Evolutionary conservation across 1,140 invertebrate genomes (phyloP).

Genomic region (Dendroctonus valens): DNA sequence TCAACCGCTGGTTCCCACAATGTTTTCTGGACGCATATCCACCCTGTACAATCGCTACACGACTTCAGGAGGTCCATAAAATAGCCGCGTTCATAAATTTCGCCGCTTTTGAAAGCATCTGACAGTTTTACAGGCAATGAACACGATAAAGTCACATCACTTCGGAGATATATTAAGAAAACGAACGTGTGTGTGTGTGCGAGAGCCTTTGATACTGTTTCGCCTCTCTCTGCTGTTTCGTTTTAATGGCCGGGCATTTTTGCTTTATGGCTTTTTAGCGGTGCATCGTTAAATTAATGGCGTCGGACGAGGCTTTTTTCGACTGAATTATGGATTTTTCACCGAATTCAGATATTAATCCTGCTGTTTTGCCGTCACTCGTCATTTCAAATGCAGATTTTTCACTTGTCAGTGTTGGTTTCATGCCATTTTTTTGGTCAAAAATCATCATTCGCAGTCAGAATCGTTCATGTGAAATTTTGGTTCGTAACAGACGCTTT

Average conservation of each 20-base stretch:
- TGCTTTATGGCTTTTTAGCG: conserved; percentile 11
- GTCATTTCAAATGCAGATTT: neutral
- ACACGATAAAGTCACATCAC: conserved; percentile 35
- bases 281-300: conserved; percentile 12
- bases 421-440: neutral
- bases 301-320: neutral
- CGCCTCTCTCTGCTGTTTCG: conserved; percentile 7
- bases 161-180: conserved; percentile 31
- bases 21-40: neutral
- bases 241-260: conserved; percentile 16
- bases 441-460: no score
- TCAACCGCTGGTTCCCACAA: no score
- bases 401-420: conserved; percentile 1
- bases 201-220: conserved; percentile 22
- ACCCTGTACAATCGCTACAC: conserved; percentile 18
- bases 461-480: no score
- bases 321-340: neutral
- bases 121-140: conserved; percentile 35
- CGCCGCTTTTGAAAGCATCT: conserved; percentile 32
- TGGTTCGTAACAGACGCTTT: no score
- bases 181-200: conserved; percentile 28
- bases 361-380: no score
- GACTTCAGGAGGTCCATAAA: conserved; percentile 20
- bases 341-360: no score
- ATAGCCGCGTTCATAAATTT: conserved; percentile 26